Conservation (phyloP, 2,113 vertebrate genomes). For the Enhydra lutris region DNA sequence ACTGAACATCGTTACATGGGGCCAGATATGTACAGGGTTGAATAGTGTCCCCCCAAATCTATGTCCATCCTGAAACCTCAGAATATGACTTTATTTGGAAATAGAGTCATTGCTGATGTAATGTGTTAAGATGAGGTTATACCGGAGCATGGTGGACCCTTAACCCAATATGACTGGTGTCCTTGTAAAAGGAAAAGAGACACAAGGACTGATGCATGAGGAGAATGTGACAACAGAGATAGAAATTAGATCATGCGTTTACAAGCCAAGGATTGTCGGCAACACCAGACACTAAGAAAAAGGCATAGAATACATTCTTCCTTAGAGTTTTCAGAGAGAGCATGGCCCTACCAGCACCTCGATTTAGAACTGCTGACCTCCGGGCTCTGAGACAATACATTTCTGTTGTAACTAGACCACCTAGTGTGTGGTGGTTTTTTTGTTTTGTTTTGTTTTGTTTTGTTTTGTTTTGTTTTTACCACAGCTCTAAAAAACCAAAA, state of each 20-base stretch:
- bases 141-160: neutral
- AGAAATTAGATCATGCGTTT: neutral
- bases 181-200: neutral
- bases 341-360: neutral
- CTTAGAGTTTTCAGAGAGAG: neutral
- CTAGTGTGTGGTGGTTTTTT: neutral
- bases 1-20: neutral
- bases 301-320: neutral
- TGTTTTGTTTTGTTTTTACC: no score
- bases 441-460: no score
- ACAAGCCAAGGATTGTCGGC: neutral
- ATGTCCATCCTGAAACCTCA: neutral
- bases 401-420: neutral
- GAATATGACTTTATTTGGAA: neutral
- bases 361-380: neutral
- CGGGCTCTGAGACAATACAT: neutral
- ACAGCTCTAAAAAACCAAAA: neutral
- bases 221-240: neutral
- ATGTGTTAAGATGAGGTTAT: neutral
- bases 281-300: neutral
- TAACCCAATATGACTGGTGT: neutral
- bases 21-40: neutral
- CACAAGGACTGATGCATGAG: neutral
- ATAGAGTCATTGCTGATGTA: neutral
- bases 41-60: neutral